Conservation (phyloP, 2,888 invertebrate species). For the Zaprionus lineosus region DNA sequence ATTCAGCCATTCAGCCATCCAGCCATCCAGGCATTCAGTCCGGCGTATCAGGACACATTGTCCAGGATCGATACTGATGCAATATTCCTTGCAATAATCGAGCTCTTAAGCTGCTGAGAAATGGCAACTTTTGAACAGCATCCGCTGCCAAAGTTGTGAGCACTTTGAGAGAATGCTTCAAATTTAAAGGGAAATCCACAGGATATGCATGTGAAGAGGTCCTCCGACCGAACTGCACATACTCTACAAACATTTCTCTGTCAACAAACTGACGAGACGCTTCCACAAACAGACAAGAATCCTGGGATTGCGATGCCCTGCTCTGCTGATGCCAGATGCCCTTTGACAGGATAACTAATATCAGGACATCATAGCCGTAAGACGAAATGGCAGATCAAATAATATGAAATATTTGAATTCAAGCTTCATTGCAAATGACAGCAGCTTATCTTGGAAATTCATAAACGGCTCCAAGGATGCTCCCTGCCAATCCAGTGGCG, state of each 20-base stretch:
- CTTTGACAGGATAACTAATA: too few relatives aligned
- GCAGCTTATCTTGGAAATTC: slow-evolving; percentile 58
- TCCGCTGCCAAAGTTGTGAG: slow-evolving; percentile 50
- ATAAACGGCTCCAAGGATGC: slow-evolving; percentile 30
- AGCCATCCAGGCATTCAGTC: too few relatives aligned
- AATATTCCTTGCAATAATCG: slow-evolving; percentile 20
- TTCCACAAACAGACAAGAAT: too few relatives aligned
- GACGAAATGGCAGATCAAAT: slow-evolving; percentile 22
- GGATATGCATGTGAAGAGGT: background rate
- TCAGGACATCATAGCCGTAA: too few relatives aligned
- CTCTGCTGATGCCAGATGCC: too few relatives aligned
- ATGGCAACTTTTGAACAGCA: slow-evolving; percentile 45
- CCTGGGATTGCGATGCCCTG: too few relatives aligned
- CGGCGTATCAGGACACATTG: slow-evolving; percentile 13
- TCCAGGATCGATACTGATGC: slow-evolving; percentile 16
- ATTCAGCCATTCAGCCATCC: too few relatives aligned
- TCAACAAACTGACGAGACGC: too few relatives aligned
- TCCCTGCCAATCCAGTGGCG: slow-evolving; percentile 31
- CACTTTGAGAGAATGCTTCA: slow-evolving; percentile 49
- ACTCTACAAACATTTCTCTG: background rate
- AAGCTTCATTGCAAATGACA: slow-evolving; percentile 34
- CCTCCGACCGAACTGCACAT: background rate
- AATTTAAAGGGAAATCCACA: slow-evolving; percentile 19
- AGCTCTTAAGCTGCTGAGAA: slow-evolving; percentile 33
- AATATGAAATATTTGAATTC: slow-evolving; percentile 32